Evolutionary conservation across 2,113 vertebrate genomes (phyloP).

Genomic region (Crotalus helleri): DNA sequence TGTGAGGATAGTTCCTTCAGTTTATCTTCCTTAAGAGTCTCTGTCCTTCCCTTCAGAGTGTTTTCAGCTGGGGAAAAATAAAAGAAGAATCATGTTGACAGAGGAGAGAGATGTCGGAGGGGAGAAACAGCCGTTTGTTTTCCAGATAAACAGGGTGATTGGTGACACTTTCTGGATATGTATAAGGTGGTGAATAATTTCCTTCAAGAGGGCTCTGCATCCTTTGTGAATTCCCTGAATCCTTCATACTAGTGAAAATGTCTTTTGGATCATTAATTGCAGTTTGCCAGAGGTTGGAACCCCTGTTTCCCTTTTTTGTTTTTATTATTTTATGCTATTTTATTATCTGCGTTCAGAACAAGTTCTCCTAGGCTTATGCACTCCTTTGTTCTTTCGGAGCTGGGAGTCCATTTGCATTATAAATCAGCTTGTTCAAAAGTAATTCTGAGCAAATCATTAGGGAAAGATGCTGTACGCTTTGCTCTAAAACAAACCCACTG

Average conservation of each 20-base stretch:
- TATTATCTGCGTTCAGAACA: constrained; percentile 78
- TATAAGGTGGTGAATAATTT: constrained; percentile 82
- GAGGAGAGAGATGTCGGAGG: constrained; percentile 53
- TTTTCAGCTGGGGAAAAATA: neutral
- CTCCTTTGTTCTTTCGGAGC: constrained; percentile 60
- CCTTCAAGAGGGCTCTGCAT: constrained; percentile 75
- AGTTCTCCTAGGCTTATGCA: constrained; percentile 23
- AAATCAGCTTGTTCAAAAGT: constrained; percentile 59
- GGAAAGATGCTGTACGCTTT: neutral
- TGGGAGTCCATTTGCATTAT: constrained; percentile 61
- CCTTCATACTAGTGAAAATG: constrained; percentile 85
- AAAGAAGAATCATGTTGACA: constrained; percentile 36
- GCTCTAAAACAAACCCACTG: neutral
- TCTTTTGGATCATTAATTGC: constrained; percentile 88
- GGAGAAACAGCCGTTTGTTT: constrained; percentile 64
- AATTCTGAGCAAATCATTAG: constrained; percentile 34
- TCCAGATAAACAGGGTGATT: constrained; percentile 64
- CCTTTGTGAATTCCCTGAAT: constrained; percentile 77
- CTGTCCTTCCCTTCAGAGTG: neutral
- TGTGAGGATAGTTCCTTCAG: no score
- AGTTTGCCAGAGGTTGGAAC: constrained; percentile 83
- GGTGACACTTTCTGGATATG: constrained; percentile 63
- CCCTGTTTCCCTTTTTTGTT: constrained; percentile 42
- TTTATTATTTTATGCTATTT: neutral
- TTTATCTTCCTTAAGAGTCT: neutral